These are phyloP conservation scores for Oligia latruncula DNA, from an alignment of 2,888 invertebrate species.

Conservation along the genomic window DNA sequence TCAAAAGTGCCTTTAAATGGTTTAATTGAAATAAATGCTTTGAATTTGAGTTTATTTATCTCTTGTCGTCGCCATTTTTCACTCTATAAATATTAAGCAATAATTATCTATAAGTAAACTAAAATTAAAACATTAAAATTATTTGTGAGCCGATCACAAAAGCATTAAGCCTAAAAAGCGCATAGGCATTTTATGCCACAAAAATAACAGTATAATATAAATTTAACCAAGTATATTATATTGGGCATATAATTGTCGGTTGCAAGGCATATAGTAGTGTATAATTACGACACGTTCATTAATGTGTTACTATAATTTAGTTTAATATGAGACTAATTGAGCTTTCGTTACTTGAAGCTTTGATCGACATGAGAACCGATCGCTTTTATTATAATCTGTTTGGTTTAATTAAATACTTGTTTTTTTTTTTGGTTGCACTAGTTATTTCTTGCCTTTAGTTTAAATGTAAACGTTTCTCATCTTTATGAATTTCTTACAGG, in stretches of 20 bases:
- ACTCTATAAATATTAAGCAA: background rate
- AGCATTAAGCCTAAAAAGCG: constrained; percentile 39
- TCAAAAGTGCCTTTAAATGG: no score
- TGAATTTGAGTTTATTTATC: no score
- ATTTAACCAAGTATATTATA: constrained; percentile 41
- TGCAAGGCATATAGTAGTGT: constrained; percentile 68
- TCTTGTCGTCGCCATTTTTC: no score
- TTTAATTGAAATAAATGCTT: no score
- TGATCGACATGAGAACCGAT: constrained; percentile 74
- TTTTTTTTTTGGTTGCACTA: constrained; percentile 50
- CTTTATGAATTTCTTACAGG: background rate
- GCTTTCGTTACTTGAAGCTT: constrained; percentile 67
- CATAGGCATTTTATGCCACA: constrained; percentile 8
- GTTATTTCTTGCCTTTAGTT: constrained; percentile 1
- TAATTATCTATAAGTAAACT: constrained; percentile 16
- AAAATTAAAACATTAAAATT: constrained; percentile 22
- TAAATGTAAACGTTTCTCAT: background rate
- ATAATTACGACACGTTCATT: constrained; percentile 74
- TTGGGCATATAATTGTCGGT: constrained; percentile 65
- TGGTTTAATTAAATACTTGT: constrained; percentile 72
- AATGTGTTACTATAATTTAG: constrained; percentile 75
- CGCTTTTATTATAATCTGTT: constrained; percentile 62
- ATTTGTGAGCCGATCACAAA: constrained; percentile 23
- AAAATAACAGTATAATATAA: constrained; percentile 46
- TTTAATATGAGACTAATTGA: constrained; percentile 74